Base-by-base conservation (phyloP, 2,888 invertebrate species). In the Lasioglossum oenotherae region DNA sequence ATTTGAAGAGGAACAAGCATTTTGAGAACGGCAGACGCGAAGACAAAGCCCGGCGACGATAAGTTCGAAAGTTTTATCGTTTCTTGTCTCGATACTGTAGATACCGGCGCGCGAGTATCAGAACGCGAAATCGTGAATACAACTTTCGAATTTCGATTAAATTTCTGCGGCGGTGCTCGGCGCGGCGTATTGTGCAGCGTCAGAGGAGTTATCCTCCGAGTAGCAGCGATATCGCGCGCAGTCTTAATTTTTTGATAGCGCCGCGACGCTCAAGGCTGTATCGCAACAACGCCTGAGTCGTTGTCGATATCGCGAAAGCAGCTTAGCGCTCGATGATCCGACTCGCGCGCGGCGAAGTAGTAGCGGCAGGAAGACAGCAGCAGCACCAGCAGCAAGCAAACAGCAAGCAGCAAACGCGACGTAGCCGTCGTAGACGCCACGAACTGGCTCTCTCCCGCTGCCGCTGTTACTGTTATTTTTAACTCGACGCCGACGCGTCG, bases 401-500 rank as follows among this genome's bases (percentile, higher is more conserved):
- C 71, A 80, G 88, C 53, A 82, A 80, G 77, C 71, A 80, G 88
- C 69, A 79, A 82, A 78, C 46, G 83, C 81, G 80, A 84, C 83
- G 90, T 87, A 80, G 88, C 86, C 87, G 87, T 88, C 84, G 90
- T 85, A 82, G 88, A 91, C 84, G 91, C 76, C 87, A 88, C 90
- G 87, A 92, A 92, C 92, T 93, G 93, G 93, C 92, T 92, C 92
- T 92, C 92, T 92, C 92, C 92, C 92, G 92, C 90, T 93, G 92
- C 84, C 76, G 89, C 86, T 89, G 87, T 91, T 93, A 93, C 94
- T 93, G 94, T 94, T 95, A 95, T 95, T 95, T 95, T 95, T 95
- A 95, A 95, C 94, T 92, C 93, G 93, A 94, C 93, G 94, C 94
- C 94, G 94, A 94, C 94, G 94, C 94, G 94, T 92, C 94, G 93